Base-by-base conservation (phyloP, 2,797 vertebrate species). In the Poeciliopsis paucimaculata region DNA sequence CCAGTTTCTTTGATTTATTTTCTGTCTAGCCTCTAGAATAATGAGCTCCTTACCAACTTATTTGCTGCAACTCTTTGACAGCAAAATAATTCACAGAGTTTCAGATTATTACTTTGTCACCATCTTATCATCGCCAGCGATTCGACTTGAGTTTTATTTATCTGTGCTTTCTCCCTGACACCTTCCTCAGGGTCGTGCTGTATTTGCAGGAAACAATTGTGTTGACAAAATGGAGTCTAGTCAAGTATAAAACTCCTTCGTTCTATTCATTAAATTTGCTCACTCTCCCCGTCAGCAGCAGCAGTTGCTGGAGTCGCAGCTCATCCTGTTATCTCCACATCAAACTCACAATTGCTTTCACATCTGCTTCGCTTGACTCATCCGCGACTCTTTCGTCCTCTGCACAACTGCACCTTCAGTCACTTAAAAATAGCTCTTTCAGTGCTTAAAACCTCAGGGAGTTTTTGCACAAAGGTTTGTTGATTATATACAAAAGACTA, bases 251-350 rank as follows among this genome's bases (percentile, higher is more conserved):
- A 88, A 87, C 53, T 77, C 28, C 76, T 73, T 77, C 39, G 60
- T 26, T 87, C 76, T 84, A 66, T 89, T 91, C 88, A 91, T 91
- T 93, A 93, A 91, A 90, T 86, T 43, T 90, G 90, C 72, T 86
- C 86, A 84, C 39, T 90, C 86, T 90, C 80, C 72, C 85, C 84
- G 87, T 64, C 76, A 55, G 82, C 79, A 15, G 74, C 80, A 31
- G 79, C 75, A 36, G 74, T 20, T 46, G 57, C n/a, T 2, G 68
- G 77, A 78, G 77, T 85, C 75, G 86, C 87, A 76, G 75, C 89
- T 77, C 86, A 75, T 86, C 87, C 89, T 80, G 88, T 91, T 93
- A 87, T 90, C 90, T 85, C 73, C 84, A 82, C 88, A 84, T 93
- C 91, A 85, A 57, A 83, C 82, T 82, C 84, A 77, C 83, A 36